Base-by-base conservation (phyloP, 35 echinoderm and acorn worm genomes). In the Acanthaster planci region DNA sequence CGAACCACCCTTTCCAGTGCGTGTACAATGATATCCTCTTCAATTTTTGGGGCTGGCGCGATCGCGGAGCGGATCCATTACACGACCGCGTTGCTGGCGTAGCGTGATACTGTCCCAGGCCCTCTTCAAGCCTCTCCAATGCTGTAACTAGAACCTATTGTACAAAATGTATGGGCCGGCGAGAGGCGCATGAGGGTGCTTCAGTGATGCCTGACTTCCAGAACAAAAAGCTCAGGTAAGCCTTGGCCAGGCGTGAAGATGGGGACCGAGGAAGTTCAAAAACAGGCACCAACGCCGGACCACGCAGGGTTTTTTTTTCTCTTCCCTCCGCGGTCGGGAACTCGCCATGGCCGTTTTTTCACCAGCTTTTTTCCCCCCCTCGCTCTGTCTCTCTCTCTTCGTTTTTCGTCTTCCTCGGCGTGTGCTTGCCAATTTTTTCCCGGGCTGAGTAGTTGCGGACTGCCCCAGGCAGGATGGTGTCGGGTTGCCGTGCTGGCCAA, bases 111-210 rank as follows among this genome's bases (percentile, higher is more conserved):
- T 72, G 64, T 72, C 29, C 64, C 64, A 72, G 64, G 34, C 64
- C 64, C 64, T 72, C 64, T 72, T 72, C 64, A 72, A 10, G 14
- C 29, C 64, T 72, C 64, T 72, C 64, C 64, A 72, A 72, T 72
- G 64, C 64, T 72, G 64, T 72, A 72, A 72, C 64, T 72, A 72
- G 64, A 72, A 72, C 64, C 64, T 72, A 72, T 72, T 72, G 64
- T 72, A 72, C 19, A 72, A 72, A 72, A 72, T 72, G 64, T 72
- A 72, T 72, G 64, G 64, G 64, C 64, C 64, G 22, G 26, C 64
- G 64, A 72, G 64, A 72, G 64, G 64, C 14, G 30, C 64, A 72
- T 72, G 64, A 72, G 64, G 64, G 64, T 34, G 26, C 64, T 72
- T 72, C 64, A 72, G 26, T 10, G 64, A 72, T 72, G 64, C 19